Evolutionary conservation across 2,888 invertebrate genomes (phyloP), one percentile per base, ranked within the genome.

Genomic region (Leptinotarsa juncta): DNA sequence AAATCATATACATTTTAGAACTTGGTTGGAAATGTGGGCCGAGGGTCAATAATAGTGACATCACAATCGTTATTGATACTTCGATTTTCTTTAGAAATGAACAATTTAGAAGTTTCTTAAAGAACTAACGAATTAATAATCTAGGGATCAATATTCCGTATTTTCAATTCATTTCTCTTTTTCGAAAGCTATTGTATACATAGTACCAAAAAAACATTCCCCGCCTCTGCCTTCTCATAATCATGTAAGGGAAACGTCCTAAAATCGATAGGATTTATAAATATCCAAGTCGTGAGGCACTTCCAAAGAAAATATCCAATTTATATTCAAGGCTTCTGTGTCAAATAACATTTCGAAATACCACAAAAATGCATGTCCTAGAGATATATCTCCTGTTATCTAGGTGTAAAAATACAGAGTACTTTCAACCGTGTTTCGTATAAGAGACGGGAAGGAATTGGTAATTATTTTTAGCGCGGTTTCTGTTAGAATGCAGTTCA

Each of bases 221-320:
- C 57, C 57, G 57, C 57, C 57, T 42, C 62, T 42, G 62, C n/a
- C n/a, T 32, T 5, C 15, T n/a, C 2, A 16, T 26, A 62, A 42
- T 62, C 26, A 62, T n/a, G 62, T 26, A 84, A 85, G 82, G 84
- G 84, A 84, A 85, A 83, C 84, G 84, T 84, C 84, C 85, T 84
- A 85, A 86, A 87, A 87, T 87, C 86, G 85, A 86, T 87, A 86
- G 80, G 75, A 75, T 73, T 42, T 78, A 80, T 79, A 79, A 77
- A 79, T 77, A 78, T 72, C 66, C 66, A n/a, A 71, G 57, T 71
- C 62, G 51, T 60, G 67, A 60, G 71, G 73, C 71, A 76, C 76
- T 71, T 74, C 73, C 71, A 60, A 71, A 68, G 76, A 76, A 79
- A 79, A 79, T 76, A 68, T 73, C 67, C 76, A 73, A 76, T 76